These are phyloP conservation scores for Dioctria linearis DNA, from an alignment of 2,888 invertebrate genomes.

Conservation along the genomic window DNA sequence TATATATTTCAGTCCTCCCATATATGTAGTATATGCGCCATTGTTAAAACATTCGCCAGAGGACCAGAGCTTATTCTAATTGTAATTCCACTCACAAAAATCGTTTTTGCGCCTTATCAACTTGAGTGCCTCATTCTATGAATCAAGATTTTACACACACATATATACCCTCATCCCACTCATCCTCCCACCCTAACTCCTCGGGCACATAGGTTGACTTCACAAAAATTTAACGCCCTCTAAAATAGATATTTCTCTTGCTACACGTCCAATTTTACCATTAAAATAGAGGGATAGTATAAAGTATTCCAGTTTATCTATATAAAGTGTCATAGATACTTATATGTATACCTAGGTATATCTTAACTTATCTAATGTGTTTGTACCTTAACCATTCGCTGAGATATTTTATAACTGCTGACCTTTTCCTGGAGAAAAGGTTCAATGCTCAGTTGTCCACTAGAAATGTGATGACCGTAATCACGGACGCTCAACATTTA, in stretches of 20 bases:
- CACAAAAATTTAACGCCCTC: conserved; percentile 44
- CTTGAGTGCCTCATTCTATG: conserved; percentile 45
- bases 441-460: conserved; percentile 46
- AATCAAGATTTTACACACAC: conserved; percentile 40
- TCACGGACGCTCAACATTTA: conserved; percentile 53
- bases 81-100: conserved; percentile 55
- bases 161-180: too few relatives aligned
- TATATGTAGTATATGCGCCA: neutral
- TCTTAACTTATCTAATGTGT: conserved; percentile 37
- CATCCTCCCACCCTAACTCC: neutral
- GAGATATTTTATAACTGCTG: conserved; percentile 45
- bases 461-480: conserved; percentile 53
- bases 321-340: conserved; percentile 3
- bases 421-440: conserved; percentile 24
- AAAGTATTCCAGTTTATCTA: conserved; percentile 54
- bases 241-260: conserved; percentile 25
- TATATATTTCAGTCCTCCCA: neutral
- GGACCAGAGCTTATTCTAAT: conserved; percentile 47
- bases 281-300: conserved; percentile 36
- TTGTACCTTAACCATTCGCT: conserved; percentile 41
- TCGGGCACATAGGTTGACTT: neutral
- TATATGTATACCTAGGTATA: neutral
- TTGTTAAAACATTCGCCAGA: conserved; percentile 32
- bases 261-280: conserved; percentile 46
- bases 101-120: conserved; percentile 52